Percentiles rank a stretch among this genome's conserved stretches.
Evolutionary conservation across 2,797 vertebrate genomes (phyloP).

Genomic region (Phylloscopus collybita): DNA sequence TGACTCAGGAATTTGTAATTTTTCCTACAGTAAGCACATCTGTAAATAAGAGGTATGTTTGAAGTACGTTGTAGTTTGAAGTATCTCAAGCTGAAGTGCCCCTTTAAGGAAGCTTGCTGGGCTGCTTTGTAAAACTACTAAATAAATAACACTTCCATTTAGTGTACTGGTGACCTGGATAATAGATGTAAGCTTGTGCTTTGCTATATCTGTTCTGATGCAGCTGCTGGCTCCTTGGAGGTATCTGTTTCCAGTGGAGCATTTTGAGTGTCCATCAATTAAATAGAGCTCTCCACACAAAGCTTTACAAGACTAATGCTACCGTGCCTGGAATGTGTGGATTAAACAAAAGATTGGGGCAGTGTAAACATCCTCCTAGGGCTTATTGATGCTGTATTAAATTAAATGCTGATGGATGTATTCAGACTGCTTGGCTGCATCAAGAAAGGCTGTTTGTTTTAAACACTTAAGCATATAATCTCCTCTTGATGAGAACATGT

Average conservation of each 20-base stretch:
- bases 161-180: conserved; percentile 47
- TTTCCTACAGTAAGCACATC: background rate
- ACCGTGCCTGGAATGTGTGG: conserved; percentile 33
- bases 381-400: conserved; percentile 65
- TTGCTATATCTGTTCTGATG: conserved; percentile 28
- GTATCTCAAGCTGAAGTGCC: background rate
- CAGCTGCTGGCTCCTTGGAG: conserved; percentile 59
- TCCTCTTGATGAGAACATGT: conserved; percentile 52
- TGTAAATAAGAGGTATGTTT: background rate
- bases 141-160: conserved; percentile 56
- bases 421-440: conserved; percentile 60
- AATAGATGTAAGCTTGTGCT: conserved; percentile 41
- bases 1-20: background rate
- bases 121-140: conserved; percentile 29
- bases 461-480: conserved; percentile 65
- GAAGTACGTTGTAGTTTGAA: background rate
- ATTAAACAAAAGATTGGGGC: conserved; percentile 67
- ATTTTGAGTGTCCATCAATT: conserved; percentile 60
- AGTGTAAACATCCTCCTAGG: conserved; percentile 68
- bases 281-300: conserved; percentile 59
- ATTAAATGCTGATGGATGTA: conserved; percentile 67
- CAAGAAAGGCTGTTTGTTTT: conserved; percentile 66
- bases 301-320: conserved; percentile 60
- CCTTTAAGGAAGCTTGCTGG: conserved; percentile 34
- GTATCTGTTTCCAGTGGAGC: conserved; percentile 55